These are phyloP conservation scores for Phrynosoma blainvillii DNA, from an alignment of 2,113 vertebrate species.

Conservation along the genomic window DNA sequence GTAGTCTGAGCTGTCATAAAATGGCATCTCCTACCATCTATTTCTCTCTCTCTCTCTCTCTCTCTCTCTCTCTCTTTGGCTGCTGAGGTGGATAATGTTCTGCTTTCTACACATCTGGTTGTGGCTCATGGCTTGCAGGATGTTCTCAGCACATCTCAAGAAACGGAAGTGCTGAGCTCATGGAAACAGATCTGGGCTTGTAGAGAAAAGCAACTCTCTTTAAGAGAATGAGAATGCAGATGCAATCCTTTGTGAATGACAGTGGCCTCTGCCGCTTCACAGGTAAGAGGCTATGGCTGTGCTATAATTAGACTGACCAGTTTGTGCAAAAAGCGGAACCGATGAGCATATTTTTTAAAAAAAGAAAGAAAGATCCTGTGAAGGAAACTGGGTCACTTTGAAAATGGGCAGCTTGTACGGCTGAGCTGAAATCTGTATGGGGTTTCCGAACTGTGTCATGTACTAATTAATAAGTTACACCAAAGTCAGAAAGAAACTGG, in stretches of 20 bases:
- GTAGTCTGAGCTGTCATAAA: not conserved
- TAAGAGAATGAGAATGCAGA: conserved; percentile 17
- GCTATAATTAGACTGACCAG: conserved; percentile 67
- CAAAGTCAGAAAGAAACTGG: conserved; percentile 31
- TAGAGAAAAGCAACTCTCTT: accelerated
- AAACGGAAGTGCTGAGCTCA: conserved; percentile 56
- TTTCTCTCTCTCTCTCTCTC: not conserved
- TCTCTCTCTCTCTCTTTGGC: not conserved
- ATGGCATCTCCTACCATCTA: not conserved
- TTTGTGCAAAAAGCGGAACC: conserved; percentile 60
- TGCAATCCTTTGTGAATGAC: conserved; percentile 29
- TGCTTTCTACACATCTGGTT: not conserved
- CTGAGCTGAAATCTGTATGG: not conserved
- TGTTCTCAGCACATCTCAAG: conserved; percentile 14
- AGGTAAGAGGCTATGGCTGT: conserved; percentile 50
- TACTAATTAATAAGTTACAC: not conserved
- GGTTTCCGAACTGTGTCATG: not conserved
- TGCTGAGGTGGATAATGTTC: not conserved
- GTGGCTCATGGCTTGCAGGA: conserved; percentile 38
- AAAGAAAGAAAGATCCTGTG: not conserved
- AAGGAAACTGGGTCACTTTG: conserved; percentile 66
- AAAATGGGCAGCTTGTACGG: conserved; percentile 25
- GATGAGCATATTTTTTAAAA: not conserved
- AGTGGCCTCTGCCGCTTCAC: conserved; percentile 36
- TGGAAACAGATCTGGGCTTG: conserved; percentile 10